Evolutionary conservation across 2,888 invertebrate species (phyloP), one percentile per base, ranked within the genome.

Genomic region (Molorchus minor): DNA sequence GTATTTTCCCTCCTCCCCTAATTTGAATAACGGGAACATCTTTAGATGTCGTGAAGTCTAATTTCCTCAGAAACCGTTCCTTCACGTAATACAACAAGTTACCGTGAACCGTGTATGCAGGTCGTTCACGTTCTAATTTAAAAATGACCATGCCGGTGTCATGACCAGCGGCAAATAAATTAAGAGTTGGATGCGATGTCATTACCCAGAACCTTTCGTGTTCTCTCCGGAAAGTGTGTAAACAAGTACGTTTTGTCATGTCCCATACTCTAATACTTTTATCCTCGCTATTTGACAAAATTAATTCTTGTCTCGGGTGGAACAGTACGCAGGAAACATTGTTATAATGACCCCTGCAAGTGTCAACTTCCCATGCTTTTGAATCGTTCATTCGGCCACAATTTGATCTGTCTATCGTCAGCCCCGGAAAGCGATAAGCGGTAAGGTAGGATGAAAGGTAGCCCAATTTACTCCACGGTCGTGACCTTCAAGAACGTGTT

Each of bases 401-500:
- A 84, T 80, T 99, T 99, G 44, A 99, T 92, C 77, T 96, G 94
- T 10, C 98, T 85, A 81, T 99, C 99, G 79, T 99, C 99, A n/a
- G 98, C 98, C 0, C 97, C 98, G 0, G 98, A 98, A 0, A 94
- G n/a, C 96, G 68, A 72, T 72, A 40, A 73, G 63, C 0, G 98
- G 98, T 71, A 98, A 83, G 0, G 91, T 91, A 1, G 96, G 96
- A 80, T 99, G 98, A 83, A 99, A 99, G 38, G 92, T 87, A 0
- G 96, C 98, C 98, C 98, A 99, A 83, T 99, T 99, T 0, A 99
- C 98, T 8, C 98, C 98, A 45, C 99, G 88, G 81, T 97, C 97
- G 77, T 98, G 97, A 0, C 95, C 95, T 77, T 95, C 94, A 30
- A 95, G 78, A 4, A 95, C 94, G 77, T 95, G 94, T 71, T 94